phyloP scores from a whole-genome alignment of 2,888 invertebrate genomes.

The Scaeva pyrastri region DNA sequence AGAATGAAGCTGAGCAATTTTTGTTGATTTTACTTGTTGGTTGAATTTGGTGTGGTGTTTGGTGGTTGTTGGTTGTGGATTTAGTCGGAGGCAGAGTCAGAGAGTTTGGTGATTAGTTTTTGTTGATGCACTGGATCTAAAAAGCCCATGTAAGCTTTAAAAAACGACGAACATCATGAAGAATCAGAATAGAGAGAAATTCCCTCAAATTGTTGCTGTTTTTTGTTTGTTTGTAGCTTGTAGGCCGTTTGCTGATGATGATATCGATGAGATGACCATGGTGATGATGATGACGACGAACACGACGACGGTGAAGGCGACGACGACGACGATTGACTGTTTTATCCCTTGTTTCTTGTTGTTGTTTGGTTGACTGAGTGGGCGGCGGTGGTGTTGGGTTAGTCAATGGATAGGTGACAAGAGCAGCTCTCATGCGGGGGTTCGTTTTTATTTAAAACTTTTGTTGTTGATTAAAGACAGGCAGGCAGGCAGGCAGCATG shows the following conservation, averaged over 20 bases:
- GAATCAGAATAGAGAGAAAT: neutral
- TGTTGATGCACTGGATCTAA: conserved; percentile 31
- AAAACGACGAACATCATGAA: conserved; percentile 3
- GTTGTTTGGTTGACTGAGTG: conserved; percentile 61
- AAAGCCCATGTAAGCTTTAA: conserved; percentile 19
- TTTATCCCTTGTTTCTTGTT: conserved; percentile 50
- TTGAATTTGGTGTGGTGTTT: conserved; percentile 19
- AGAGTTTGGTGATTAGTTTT: conserved; percentile 15
- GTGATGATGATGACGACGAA: neutral
- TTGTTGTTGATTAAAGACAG: conserved; percentile 33
- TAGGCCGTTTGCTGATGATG: conserved; percentile 11
- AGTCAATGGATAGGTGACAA: conserved; percentile 51
- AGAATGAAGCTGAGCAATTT: conserved; percentile 72
- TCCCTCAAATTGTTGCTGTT: neutral
- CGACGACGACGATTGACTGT: conserved; percentile 28
- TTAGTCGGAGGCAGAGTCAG: conserved; percentile 9
- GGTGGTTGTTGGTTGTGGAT: conserved; percentile 25
- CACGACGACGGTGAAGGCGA: conserved; percentile 1
- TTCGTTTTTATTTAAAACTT: conserved; percentile 45
- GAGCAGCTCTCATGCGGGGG: conserved; percentile 59
- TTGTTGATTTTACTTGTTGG: conserved; percentile 60
- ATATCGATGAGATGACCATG: conserved; percentile 1
- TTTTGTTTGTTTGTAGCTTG: neutral
- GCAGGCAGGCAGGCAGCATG: conserved; percentile 36
- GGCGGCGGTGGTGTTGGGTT: conserved; percentile 39